Percentiles rank a stretch among this genome's conserved stretches.
These are phyloP conservation scores for Gavia stellata DNA, from an alignment of 2,113 vertebrate genomes.

Conservation along the genomic window DNA sequence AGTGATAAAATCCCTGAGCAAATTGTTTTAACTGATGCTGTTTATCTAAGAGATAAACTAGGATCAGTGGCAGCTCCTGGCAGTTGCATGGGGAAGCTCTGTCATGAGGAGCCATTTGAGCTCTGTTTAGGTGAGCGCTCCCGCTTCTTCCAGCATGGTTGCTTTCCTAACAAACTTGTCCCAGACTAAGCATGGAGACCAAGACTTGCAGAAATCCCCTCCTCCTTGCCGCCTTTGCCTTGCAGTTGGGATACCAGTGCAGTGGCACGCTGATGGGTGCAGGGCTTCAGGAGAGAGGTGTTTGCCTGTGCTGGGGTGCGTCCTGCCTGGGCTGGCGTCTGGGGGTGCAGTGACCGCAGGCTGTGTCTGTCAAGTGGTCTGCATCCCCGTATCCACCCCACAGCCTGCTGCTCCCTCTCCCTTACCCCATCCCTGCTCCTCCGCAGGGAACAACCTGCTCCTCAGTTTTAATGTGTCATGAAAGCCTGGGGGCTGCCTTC, in stretches of 20 bases:
- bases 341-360: neutral
- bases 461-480: neutral
- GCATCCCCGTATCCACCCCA: neutral
- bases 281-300: neutral
- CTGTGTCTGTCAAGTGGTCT: too few species aligned
- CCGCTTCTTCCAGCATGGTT: neutral
- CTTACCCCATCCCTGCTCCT: neutral
- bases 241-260: neutral
- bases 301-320: neutral
- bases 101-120: neutral
- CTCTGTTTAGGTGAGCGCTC: neutral
- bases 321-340: neutral
- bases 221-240: neutral
- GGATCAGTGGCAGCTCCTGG: constrained; percentile 37
- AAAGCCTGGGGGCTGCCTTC: neutral
- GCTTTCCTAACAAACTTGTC: neutral
- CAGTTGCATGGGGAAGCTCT: neutral
- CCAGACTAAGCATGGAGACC: neutral
- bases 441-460: neutral
- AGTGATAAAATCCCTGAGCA: constrained; percentile 31
- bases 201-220: neutral
- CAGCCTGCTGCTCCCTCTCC: neutral
- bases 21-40: constrained; percentile 40
- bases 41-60: constrained; percentile 37
- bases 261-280: fast-evolving